Conservation (phyloP, 2,888 invertebrate genomes). For the Trachelus stipa region DNA sequence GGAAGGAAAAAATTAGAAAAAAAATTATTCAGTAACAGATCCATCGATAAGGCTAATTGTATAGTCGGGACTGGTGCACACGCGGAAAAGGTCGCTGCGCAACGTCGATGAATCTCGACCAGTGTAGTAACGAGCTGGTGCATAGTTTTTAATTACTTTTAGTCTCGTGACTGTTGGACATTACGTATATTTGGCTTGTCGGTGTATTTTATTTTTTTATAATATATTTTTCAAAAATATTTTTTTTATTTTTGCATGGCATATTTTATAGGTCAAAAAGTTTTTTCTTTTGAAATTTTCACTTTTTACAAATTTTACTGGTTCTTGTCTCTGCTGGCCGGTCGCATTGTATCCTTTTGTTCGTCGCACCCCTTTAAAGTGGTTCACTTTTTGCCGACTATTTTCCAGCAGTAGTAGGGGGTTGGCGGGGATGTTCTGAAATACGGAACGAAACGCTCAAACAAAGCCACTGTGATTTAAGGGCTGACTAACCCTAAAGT, state of each 20-base stretch:
- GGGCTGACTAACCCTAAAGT: conserved; percentile 46
- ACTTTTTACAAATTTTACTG: background rate
- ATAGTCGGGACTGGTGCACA: background rate
- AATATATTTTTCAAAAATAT: background rate
- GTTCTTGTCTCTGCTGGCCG: conserved; percentile 29
- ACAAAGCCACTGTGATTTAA: conserved; percentile 48
- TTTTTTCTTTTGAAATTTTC: background rate
- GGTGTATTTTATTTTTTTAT: background rate
- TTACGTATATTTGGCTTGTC: background rate
- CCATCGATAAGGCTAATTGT: background rate
- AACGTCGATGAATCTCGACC: background rate
- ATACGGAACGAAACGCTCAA: conserved; percentile 2
- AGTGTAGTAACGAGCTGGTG: background rate
- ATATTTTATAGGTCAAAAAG: background rate
- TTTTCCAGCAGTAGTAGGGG: background rate
- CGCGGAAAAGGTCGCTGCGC: background rate
- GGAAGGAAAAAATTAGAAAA: background rate
- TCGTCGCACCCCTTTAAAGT: conserved; percentile 37
- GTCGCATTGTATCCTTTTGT: conserved; percentile 39
- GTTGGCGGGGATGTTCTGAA: background rate
- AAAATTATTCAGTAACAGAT: background rate
- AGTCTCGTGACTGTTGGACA: background rate
- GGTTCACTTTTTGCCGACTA: conserved; percentile 26
- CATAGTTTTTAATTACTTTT: background rate
- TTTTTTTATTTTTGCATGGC: background rate